Base-by-base conservation (phyloP, 2,113 vertebrate genomes). In the Sapajus apella region DNA sequence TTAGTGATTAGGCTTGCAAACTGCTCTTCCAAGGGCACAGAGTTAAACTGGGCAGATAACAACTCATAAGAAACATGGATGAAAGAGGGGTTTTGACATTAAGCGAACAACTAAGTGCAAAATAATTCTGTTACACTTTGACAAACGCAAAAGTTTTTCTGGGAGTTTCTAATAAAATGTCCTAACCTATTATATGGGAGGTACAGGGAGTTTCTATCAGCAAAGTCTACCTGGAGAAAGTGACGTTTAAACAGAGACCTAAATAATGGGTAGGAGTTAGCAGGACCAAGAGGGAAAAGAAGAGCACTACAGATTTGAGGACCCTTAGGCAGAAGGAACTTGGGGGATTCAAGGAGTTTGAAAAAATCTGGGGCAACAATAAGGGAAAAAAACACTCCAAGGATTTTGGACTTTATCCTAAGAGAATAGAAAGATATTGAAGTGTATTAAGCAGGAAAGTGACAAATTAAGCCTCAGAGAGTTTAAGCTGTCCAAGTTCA, bases 321-420 rank as follows among this genome's bases (percentile, higher is more conserved):
- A 10, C 16, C 13, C 23, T 92, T 58, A 50, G 52, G 64, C 30
- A 88, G 18, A 18, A 68, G 35, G 32, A 86, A 56, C 11, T 68
- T 91, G 16, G 10, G 35, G 27, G 32, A 83, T 47, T 91, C 3
- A 47, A 81, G 77, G 87, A 84, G 23, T 64, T 68, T 95, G 91
- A 97, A 89, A 40, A 83, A 93, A 87, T 83, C 35, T 77, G 68
- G 86, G 73, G 16, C 43, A 81, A 94, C 79, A 73, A 64, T 77
- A 85, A 73, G 20, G 13, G 52, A 21, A n/a, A 6, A 75, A 75
- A 58, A 68, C 9, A 30, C 27, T 6, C 61, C 43, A 75, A 86
- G 37, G 37, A 61, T 52, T 93, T 58, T 92, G 66, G 43, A 77
- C n/a, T 88, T 87, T 92, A 88, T 95, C 66, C 21, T 79, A 93